Evolutionary conservation across 2,797 vertebrate species (phyloP), one percentile per base, ranked within the genome.

Genomic region (Onychomys leucogaster): DNA sequence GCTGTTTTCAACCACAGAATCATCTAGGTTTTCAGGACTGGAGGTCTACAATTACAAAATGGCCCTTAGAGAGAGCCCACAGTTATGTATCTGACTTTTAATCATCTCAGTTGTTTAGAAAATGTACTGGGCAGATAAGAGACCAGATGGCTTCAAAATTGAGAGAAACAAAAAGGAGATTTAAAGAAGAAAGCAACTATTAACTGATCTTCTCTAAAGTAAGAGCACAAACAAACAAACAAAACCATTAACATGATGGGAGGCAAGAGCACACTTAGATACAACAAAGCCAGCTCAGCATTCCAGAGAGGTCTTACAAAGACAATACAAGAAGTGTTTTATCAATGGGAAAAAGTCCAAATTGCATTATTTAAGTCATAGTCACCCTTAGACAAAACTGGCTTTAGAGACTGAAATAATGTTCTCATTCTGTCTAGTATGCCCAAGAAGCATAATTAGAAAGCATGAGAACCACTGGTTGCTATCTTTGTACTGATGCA

Each of bases 41-140:
- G 46, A 63, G 13, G 43, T 77, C 63, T 41, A 55, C 29, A 59
- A 65, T 81, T 84, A 87, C 13, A 86, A 81, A 89, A 76, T 21
- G 6, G 12, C 14, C 6, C 37, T 83, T 71, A 84, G 41, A 89
- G 25, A 80, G 17, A 89, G 4, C 1, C 43, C 77, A 34, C 5
- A 82, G 10, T 89, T 80, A 63, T 1, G 4, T 37, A 89, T 90
- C 80, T 95, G 34, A 92, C 82, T 88, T 96, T 93, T 57, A 89
- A 73, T 91, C 29, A 29, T 84, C 77, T 93, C 14, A 65, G 46
- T 61, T 76, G 17, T 43, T 46, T 94, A 32, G 55, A 4, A 97
- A 89, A 90, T 69, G 76, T 55, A 78, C 5, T 82, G 32, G n/a
- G 19, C 11, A 84, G 69, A 75, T 41, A 85, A 55, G 69, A 75